Conservation (phyloP, 2,797 vertebrate genomes). For the Coreius guichenoti region DNA sequence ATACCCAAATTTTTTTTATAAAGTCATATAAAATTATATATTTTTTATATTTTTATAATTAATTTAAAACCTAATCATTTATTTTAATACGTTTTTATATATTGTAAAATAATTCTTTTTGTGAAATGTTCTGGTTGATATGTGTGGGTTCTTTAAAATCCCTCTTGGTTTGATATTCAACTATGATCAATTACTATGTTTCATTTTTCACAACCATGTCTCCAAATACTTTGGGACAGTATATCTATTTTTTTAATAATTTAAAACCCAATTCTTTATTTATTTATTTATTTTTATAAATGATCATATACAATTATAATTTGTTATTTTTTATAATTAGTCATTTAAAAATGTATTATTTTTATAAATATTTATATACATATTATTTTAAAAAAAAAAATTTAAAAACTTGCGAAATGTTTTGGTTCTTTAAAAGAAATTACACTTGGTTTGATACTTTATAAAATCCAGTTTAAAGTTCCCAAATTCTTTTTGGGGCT, state of each 20-base stretch:
- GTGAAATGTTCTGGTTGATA: not conserved
- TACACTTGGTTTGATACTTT: not conserved
- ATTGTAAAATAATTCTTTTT: not conserved
- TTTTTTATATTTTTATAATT: not conserved
- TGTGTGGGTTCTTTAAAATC: not conserved
- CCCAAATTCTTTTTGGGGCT: not conserved
- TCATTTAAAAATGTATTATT: not conserved
- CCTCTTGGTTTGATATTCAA: not conserved
- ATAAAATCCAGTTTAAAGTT: not conserved
- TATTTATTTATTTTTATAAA: not conserved
- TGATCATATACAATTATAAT: not conserved
- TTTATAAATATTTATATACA: not conserved
- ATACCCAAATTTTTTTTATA: not conserved
- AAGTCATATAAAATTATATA: not conserved
- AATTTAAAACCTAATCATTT: not conserved
- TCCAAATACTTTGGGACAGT: not conserved
- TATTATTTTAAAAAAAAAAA: too few relatives aligned
- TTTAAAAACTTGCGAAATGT: too few relatives aligned
- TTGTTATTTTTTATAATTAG: not conserved
- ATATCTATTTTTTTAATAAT: not conserved
- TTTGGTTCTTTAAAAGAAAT: not conserved
- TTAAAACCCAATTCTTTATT: not conserved
- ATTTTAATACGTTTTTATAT: not conserved
- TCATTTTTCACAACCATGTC: not conserved
- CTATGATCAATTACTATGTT: not conserved